Conservation (phyloP, 2,888 invertebrate genomes). For the Hirtodrosophila alboralis region DNA sequence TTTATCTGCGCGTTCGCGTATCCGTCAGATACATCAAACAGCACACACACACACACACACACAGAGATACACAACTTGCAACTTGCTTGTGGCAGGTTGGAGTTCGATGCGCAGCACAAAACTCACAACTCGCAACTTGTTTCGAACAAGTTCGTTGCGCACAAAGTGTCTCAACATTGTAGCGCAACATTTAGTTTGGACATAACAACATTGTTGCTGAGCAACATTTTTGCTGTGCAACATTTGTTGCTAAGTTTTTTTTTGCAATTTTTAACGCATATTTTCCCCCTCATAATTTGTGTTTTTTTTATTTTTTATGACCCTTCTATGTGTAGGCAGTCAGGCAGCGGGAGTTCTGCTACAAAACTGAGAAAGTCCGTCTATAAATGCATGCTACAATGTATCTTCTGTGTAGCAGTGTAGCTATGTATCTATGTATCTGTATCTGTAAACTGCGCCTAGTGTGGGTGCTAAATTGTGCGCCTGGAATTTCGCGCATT, state of each 20-base stretch:
- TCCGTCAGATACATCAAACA: slow-evolving; percentile 46
- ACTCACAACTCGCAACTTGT: background rate
- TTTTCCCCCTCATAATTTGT: slow-evolving; percentile 8
- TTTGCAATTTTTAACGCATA: slow-evolving; percentile 10
- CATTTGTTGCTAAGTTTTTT: slow-evolving; percentile 32
- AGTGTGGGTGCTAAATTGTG: slow-evolving; percentile 65
- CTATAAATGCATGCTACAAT: slow-evolving; percentile 57
- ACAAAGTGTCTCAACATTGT: slow-evolving; percentile 1
- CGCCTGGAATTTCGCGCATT: slow-evolving; percentile 71
- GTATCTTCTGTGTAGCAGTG: slow-evolving; percentile 15
- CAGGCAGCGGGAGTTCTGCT: no score
- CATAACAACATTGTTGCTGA: slow-evolving; percentile 33
- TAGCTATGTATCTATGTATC: slow-evolving; percentile 12
- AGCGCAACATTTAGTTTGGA: slow-evolving; percentile 31
- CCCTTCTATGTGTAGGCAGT: no score
- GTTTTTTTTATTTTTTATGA: slow-evolving; percentile 45
- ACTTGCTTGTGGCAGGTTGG: slow-evolving; percentile 1
- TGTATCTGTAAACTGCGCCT: slow-evolving; percentile 3
- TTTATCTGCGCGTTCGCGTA: slow-evolving; percentile 66
- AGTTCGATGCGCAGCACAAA: slow-evolving; percentile 7
- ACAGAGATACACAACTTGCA: slow-evolving; percentile 7
- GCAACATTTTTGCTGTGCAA: slow-evolving; percentile 45
- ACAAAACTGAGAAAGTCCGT: slow-evolving; percentile 1
- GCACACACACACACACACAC: slow-evolving; percentile 11
- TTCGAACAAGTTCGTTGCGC: slow-evolving; percentile 38